These are phyloP conservation scores for Drosophila sp. DNA, from an alignment of 1,140 invertebrate genomes.

Conservation along the genomic window DNA sequence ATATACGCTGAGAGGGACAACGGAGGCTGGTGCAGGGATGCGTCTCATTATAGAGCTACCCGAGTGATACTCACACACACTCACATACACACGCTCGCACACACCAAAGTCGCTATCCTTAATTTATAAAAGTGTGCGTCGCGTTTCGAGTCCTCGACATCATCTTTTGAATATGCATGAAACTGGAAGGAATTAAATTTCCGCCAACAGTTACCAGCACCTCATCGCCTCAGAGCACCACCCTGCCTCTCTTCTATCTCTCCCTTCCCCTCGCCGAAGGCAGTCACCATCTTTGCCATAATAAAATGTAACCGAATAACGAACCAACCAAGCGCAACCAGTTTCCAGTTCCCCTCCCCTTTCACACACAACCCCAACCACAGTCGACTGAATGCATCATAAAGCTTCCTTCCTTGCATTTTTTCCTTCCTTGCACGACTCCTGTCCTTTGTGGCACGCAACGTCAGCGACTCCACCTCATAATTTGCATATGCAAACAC, in stretches of 20 bases:
- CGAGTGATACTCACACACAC: conserved; percentile 33
- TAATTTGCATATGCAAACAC: conserved; percentile 59
- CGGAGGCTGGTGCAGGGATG: conserved; percentile 34
- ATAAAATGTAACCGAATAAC: conserved; percentile 81
- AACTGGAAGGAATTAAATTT: conserved; percentile 79
- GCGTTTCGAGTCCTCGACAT: conserved; percentile 43
- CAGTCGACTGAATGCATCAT: conserved; percentile 15
- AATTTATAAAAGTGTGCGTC: conserved; percentile 76
- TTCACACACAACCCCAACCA: neutral
- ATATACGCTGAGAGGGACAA: conserved; percentile 20
- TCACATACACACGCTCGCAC: conserved; percentile 25
- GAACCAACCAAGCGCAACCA: conserved; percentile 73
- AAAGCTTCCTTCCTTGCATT: conserved; percentile 39
- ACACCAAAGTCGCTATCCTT: conserved; percentile 69
- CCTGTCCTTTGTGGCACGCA: conserved; percentile 27
- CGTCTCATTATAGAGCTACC: conserved; percentile 68
- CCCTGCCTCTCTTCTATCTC: neutral
- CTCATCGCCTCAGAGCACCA: neutral
- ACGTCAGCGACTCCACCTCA: conserved; percentile 22
- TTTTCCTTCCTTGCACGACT: neutral
- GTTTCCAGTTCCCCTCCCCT: conserved; percentile 7
- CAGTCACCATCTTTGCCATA: conserved; percentile 41
- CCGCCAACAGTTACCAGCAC: conserved; percentile 25
- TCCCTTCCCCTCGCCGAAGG: neutral
- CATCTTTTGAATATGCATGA: conserved; percentile 80